Conservation (phyloP, 2,113 vertebrate genomes). For the Falcunculus frontatus region DNA sequence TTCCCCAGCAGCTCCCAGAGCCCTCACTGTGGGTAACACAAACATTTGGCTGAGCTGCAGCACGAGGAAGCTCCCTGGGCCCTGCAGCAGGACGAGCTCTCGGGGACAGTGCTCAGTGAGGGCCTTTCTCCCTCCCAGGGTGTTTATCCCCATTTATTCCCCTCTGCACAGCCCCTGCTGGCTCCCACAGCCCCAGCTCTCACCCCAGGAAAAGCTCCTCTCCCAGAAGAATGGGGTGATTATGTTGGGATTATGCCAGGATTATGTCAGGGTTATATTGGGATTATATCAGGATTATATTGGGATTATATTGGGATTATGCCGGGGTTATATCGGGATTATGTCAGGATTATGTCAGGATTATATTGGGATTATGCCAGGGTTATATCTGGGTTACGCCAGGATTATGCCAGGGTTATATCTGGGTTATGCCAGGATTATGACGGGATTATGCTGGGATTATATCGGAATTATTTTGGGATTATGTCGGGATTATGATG, state of each 20-base stretch:
- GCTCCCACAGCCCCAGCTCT: background rate
- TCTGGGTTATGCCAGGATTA: no score
- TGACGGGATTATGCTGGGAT: no score
- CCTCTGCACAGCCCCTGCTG: background rate
- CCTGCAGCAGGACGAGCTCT: conserved; percentile 35
- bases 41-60: conserved; percentile 52
- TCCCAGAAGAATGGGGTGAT: background rate
- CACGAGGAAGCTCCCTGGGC: conserved; percentile 51
- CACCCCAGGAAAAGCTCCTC: background rate
- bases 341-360: background rate
- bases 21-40: background rate
- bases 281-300: no score
- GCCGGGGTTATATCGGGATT: no score
- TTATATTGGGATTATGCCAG: background rate
- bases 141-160: background rate
- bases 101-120: conserved; percentile 58
- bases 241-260: background rate
- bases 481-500: no score
- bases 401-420: no score
- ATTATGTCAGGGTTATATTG: no score
- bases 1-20: background rate
- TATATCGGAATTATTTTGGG: no score
- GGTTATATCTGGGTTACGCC: background rate
- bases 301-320: no score
- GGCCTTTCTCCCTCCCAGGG: background rate